Conservation (phyloP, 2,888 invertebrate species). For the Smittia aterrima region DNA sequence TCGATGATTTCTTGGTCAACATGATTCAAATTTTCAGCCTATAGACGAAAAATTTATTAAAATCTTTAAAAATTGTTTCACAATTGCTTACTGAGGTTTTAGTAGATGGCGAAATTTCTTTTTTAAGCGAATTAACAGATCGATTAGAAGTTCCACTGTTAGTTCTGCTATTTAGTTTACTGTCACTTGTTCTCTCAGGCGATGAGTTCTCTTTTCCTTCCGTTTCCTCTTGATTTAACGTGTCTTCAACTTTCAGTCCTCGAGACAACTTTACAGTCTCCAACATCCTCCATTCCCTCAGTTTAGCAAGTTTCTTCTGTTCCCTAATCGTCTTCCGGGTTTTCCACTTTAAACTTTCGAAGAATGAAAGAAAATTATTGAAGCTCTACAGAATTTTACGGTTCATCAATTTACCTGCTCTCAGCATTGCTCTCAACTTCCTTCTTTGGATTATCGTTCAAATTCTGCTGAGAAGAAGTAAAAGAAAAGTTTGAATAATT, state of each 20-base stretch:
- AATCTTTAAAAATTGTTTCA: too few relatives aligned
- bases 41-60: too few relatives aligned
- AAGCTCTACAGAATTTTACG: background rate
- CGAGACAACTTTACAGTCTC: background rate
- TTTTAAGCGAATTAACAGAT: too few relatives aligned
- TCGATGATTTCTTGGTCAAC: too few relatives aligned
- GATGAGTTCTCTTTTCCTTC: too few relatives aligned
- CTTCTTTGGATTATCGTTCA: background rate
- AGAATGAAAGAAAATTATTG: background rate
- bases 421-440: constrained; percentile 1
- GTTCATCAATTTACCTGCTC: constrained; percentile 23
- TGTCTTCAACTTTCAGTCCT: background rate
- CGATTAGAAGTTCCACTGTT: too few relatives aligned
- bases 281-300: background rate
- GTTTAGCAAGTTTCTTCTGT: background rate
- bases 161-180: too few relatives aligned
- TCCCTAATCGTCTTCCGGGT: background rate
- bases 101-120: too few relatives aligned
- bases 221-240: background rate
- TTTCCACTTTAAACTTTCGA: background rate
- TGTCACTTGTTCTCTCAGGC: too few relatives aligned
- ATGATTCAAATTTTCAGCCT: too few relatives aligned
- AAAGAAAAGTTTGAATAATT: background rate
- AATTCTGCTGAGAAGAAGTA: background rate
- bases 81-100: too few relatives aligned